Conservation (phyloP, 2,888 invertebrate species). For the Theretra japonica region DNA sequence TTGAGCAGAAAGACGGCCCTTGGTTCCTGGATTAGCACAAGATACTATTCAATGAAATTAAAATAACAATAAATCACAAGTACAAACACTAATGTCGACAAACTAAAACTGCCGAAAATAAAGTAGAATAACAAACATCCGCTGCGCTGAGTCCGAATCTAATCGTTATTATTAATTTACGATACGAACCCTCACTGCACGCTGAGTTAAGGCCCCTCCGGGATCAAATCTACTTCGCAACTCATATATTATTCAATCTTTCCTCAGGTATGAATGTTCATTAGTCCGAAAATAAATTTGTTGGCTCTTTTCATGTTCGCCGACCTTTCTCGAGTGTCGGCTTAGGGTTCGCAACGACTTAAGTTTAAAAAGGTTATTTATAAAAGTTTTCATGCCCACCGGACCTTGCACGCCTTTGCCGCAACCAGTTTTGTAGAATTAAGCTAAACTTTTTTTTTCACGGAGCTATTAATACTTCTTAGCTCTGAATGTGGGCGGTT, state of each 20-base stretch:
- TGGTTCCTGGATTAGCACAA: no score
- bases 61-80: neutral
- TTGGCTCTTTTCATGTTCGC: conserved; percentile 58
- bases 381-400: conserved; percentile 37
- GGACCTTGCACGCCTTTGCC: conserved; percentile 28
- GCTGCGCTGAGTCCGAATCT: conserved; percentile 56
- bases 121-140: conserved; percentile 57
- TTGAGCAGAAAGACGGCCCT: no score
- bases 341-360: conserved; percentile 34
- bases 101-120: conserved; percentile 41
- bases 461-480: conserved; percentile 33
- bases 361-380: conserved; percentile 40
- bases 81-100: neutral
- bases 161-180: conserved; percentile 66
- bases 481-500: conserved; percentile 14
- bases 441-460: conserved; percentile 35
- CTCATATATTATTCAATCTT: conserved; percentile 78
- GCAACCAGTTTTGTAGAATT: conserved; percentile 36
- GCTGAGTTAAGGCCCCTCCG: conserved; percentile 70
- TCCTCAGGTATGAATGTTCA: conserved; percentile 79
- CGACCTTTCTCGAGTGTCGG: conserved; percentile 52
- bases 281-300: conserved; percentile 72
- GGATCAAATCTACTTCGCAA: conserved; percentile 69
- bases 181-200: conserved; percentile 52
- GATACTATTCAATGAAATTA: neutral